Percentiles rank a stretch among this genome's conserved stretches.
These are phyloP conservation scores for Dendrolimus kikuchii DNA, from an alignment of 1,140 invertebrate genomes.

Conservation along the genomic window DNA sequence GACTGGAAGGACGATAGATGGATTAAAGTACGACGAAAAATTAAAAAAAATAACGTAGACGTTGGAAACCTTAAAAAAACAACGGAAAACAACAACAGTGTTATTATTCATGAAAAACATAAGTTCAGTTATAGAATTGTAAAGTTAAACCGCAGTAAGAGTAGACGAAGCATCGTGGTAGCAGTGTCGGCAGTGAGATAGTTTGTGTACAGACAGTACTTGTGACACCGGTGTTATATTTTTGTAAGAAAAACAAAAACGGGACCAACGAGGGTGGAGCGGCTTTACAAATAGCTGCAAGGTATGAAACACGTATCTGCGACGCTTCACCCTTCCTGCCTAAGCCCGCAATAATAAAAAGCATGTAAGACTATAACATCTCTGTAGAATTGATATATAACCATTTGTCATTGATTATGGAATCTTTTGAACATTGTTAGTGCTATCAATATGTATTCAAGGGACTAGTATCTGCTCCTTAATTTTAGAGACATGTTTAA, in stretches of 20 bases:
- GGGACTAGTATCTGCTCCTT: too few species aligned
- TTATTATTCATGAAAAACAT: slow-evolving; percentile 41
- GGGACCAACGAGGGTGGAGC: slow-evolving; percentile 25
- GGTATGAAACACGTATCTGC: too few species aligned
- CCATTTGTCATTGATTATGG: too few species aligned
- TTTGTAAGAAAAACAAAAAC: slow-evolving; percentile 19
- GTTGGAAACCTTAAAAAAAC: slow-evolving; percentile 6
- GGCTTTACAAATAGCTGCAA: neutral
- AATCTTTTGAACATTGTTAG: too few species aligned
- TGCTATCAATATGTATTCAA: too few species aligned
- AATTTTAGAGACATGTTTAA: too few species aligned
- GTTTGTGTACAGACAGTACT: slow-evolving; percentile 2
- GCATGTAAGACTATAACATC: too few species aligned
- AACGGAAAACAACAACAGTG: slow-evolving; percentile 18
- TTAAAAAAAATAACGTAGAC: slow-evolving; percentile 12
- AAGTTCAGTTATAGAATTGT: slow-evolving; percentile 58
- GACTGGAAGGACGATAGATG: slow-evolving; percentile 64
- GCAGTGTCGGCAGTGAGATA: slow-evolving; percentile 64
- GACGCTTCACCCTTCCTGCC: too few species aligned
- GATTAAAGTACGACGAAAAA: slow-evolving; percentile 57
- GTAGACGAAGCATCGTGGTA: slow-evolving; percentile 54
- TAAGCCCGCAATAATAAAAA: too few species aligned
- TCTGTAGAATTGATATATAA: too few species aligned
- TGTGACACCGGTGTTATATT: slow-evolving; percentile 8
- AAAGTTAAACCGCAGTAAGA: slow-evolving; percentile 58